phyloP scores from a whole-genome alignment of 2,888 invertebrate species.

The Doris montereyensis region DNA sequence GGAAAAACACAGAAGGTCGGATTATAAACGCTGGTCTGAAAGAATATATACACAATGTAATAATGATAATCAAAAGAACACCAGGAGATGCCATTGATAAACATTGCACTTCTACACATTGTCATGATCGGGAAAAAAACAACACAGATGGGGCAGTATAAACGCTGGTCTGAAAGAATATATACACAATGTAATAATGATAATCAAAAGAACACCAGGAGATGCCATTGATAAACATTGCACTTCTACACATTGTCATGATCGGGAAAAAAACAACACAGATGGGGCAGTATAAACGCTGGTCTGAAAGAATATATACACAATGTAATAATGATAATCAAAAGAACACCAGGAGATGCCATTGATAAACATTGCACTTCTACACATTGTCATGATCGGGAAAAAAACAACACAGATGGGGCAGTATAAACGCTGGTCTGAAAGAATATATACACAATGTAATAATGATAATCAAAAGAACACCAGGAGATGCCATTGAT shows the following conservation, averaged over 20 bases:
- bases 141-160: no score
- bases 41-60: not conserved
- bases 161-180: conserved; percentile 54
- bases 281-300: no score
- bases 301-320: conserved; percentile 48
- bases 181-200: no score
- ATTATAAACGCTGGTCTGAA: conserved; percentile 58
- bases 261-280: conserved; percentile 61
- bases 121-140: conserved; percentile 61
- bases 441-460: conserved; percentile 12
- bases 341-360: no score
- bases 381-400: conserved; percentile 56
- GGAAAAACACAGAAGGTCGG: conserved; percentile 63
- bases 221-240: conserved; percentile 59
- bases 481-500: no score
- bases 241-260: conserved; percentile 59
- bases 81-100: no score
- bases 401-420: no score
- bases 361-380: conserved; percentile 60
- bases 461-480: no score
- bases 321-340: no score
- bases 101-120: conserved; percentile 57
- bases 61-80: no score
- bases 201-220: no score
- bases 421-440: conserved; percentile 59